phyloP scores from a whole-genome alignment of 2,113 vertebrate species.

The Urocitellus parryii region DNA sequence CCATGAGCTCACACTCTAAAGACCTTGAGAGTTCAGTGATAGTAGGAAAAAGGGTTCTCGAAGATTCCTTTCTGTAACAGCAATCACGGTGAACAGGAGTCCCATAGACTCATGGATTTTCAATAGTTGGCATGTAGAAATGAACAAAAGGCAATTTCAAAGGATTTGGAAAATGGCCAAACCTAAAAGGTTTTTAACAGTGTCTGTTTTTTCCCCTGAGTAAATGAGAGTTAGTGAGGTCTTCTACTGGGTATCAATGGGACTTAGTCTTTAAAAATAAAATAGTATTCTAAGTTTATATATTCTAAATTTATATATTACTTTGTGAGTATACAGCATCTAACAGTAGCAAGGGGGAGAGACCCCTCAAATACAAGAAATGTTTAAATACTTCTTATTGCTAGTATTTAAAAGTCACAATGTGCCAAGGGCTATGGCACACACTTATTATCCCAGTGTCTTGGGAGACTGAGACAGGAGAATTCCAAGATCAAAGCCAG shows the following conservation, averaged over 20 bases:
- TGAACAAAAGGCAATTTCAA: background rate
- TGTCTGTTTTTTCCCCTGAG: background rate
- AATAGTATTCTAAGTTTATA: background rate
- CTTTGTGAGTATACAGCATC: background rate
- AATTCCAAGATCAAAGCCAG: no score
- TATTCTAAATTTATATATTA: background rate
- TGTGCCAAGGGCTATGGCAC: background rate
- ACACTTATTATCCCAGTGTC: no score
- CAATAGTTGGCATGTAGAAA: background rate
- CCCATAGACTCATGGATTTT: background rate
- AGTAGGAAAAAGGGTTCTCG: background rate
- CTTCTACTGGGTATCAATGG: background rate
- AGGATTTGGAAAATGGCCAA: background rate
- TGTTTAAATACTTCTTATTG: background rate
- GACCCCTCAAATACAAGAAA: background rate
- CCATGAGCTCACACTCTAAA: background rate
- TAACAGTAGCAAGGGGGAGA: background rate
- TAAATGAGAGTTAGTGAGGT: background rate
- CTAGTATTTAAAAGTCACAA: background rate
- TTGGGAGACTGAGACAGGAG: no score
- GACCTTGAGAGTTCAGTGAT: background rate
- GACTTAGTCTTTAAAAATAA: background rate
- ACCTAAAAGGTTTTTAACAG: background rate
- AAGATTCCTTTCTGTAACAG: background rate
- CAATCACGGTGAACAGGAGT: background rate